Conservation (phyloP, 2,888 invertebrate species). For the Eupelmus urozonus region DNA sequence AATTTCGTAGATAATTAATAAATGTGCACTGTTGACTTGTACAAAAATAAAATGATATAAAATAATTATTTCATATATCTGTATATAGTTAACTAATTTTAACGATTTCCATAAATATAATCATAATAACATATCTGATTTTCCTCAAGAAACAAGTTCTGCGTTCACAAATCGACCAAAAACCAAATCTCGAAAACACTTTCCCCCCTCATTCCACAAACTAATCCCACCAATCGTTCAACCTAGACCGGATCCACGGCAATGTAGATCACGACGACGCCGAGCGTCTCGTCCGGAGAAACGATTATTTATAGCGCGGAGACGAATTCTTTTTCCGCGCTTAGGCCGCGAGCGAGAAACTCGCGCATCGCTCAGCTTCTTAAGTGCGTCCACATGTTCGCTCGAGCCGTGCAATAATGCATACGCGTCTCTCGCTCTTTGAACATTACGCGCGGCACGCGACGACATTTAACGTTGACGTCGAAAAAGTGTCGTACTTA, state of each 20-base stretch:
- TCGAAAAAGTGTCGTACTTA: constrained; percentile 33
- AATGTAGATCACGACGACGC: constrained; percentile 59
- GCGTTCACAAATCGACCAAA: too few species aligned
- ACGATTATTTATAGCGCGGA: constrained; percentile 68
- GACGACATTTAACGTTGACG: constrained; percentile 30
- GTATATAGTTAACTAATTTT: too few species aligned
- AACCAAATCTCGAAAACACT: too few species aligned
- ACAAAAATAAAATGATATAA: too few species aligned
- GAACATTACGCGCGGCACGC: constrained; percentile 20
- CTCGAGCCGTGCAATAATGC: constrained; percentile 17
- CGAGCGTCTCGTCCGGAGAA: constrained; percentile 56
- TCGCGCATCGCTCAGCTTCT: background rate
- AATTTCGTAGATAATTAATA: too few species aligned
- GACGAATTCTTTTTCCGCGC: constrained; percentile 64
- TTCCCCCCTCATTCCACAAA: too few species aligned
- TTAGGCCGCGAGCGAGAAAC: constrained; percentile 38
- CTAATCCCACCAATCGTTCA: too few species aligned
- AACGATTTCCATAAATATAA: too few species aligned
- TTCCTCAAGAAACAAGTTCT: too few species aligned
- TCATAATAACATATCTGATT: too few species aligned
- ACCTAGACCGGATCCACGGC: background rate
- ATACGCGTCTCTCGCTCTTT: background rate
- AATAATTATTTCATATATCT: too few species aligned
- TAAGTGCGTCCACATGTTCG: constrained; percentile 58
- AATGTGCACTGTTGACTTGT: too few species aligned